Evolutionary conservation across 1,140 invertebrate genomes (phyloP), one percentile per base, ranked within the genome.

Genomic region (Hycleus phaleratus): DNA sequence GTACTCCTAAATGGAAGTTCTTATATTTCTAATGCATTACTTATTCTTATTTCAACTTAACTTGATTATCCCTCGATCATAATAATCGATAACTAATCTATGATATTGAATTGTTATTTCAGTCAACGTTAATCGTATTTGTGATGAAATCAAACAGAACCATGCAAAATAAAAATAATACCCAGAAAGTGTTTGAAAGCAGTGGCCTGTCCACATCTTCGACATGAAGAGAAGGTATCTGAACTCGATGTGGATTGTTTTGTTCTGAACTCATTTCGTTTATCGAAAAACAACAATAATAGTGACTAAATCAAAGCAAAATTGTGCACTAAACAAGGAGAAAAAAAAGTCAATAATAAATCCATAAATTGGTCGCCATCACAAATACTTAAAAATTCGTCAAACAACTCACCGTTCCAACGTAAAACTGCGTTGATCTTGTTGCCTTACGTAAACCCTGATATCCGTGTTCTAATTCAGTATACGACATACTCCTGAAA

Each of bases 401-500:
- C 18, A 46, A 60, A 58, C 44, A 42, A 73, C 72, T 73, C 67
- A 74, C 72, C 58, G 69, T 61, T 45, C 71, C 72, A 57, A 74
- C 68, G 68, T 71, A 88, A 75, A 87, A 88, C 62, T 85, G 81
- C 54, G 71, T 66, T 48, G 71, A 69, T 63, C 71, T 65, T 67
- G 78, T 73, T 62, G 82, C 79, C 71, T 85, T 84, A 64, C 83
- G 80, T 64, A 87, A 78, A 60, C 85, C 88, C 81, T 91, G 88
- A 79, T 92, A 91, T 55, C 89, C 90, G 79, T 89, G 87, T 80
- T 92, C 90, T 67, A 91, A 75, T 79, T 92, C 89, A 71, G 88
- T 91, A 75, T 92, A 92, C 74, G 89, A 92, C 89, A 92, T 91
- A 77, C 18, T 46, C 26, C n/a, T 9, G 9, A 46, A 18, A 4